These are phyloP conservation scores for Drosophila kokeensis DNA, from an alignment of 2,888 invertebrate species.

Conservation along the genomic window DNA sequence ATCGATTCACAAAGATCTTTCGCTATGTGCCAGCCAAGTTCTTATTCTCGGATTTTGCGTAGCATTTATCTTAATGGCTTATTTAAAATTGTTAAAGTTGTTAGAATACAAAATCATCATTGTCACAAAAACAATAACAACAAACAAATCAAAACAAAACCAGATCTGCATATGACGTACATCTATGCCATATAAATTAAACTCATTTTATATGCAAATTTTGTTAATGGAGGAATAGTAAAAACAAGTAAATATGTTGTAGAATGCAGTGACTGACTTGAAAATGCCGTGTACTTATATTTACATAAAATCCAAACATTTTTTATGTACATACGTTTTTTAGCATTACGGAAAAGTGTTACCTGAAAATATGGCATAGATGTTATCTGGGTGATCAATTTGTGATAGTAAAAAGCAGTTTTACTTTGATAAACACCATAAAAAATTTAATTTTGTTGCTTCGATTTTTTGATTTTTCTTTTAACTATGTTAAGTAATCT, in stretches of 20 bases:
- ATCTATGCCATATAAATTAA: constrained; percentile 10
- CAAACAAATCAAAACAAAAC: background rate
- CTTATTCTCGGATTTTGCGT: constrained; percentile 87
- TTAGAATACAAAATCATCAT: constrained; percentile 16
- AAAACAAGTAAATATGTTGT: background rate
- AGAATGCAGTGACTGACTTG: background rate
- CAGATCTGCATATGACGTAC: constrained; percentile 16
- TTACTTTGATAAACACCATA: background rate
- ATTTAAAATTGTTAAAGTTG: background rate
- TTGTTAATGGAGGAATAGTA: background rate
- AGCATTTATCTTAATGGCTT: background rate
- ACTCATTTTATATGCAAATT: constrained; percentile 13
- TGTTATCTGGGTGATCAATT: background rate
- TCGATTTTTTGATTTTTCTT: background rate
- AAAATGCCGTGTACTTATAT: constrained; percentile 1
- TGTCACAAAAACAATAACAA: background rate
- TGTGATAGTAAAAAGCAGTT: background rate
- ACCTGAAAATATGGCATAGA: background rate
- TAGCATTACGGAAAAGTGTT: background rate
- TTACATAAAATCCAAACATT: background rate
- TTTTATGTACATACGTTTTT: background rate
- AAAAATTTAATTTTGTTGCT: background rate
- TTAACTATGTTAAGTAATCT: background rate
- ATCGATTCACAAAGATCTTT: constrained; percentile 88
- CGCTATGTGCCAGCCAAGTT: constrained; percentile 89